Evolutionary conservation across 2,888 invertebrate species (phyloP).

Genomic region (Tachina fera): DNA sequence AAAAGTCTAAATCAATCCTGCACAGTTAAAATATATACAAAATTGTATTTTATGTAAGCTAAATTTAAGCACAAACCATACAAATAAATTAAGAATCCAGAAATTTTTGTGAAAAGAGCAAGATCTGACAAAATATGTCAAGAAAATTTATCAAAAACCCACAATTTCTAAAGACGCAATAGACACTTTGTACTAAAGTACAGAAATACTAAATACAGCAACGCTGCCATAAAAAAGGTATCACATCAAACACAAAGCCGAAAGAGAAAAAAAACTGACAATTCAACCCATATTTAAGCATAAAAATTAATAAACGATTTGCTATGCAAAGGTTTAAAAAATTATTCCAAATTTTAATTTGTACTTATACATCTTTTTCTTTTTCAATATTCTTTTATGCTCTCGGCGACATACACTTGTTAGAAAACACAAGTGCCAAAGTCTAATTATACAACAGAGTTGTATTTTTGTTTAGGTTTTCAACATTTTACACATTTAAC

Average conservation of each 20-base stretch:
- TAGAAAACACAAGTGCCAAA: constrained; percentile 67
- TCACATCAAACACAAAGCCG: neutral
- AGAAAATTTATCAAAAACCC: neutral
- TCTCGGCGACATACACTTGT: constrained; percentile 69
- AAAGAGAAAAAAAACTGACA: neutral
- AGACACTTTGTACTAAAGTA: neutral
- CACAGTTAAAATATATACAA: too few relatives aligned
- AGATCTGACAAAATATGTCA: neutral
- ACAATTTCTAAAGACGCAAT: constrained; percentile 62
- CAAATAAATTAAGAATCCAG: neutral
- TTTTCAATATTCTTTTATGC: constrained; percentile 32
- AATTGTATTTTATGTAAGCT: too few relatives aligned
- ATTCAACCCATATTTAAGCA: too few relatives aligned
- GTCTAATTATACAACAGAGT: constrained; percentile 66
- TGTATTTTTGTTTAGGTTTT: constrained; percentile 63
- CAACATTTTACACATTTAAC: constrained; percentile 33
- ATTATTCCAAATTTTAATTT: too few relatives aligned
- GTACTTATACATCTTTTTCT: neutral
- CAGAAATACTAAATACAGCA: constrained; percentile 27
- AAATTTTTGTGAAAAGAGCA: neutral
- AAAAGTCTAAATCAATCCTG: too few relatives aligned
- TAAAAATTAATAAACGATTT: too few relatives aligned
- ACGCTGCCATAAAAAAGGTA: constrained; percentile 39
- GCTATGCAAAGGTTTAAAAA: too few relatives aligned
- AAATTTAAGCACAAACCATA: neutral